Evolutionary conservation across 1,140 invertebrate genomes (phyloP).

Genomic region (Heterodera schachtii): DNA sequence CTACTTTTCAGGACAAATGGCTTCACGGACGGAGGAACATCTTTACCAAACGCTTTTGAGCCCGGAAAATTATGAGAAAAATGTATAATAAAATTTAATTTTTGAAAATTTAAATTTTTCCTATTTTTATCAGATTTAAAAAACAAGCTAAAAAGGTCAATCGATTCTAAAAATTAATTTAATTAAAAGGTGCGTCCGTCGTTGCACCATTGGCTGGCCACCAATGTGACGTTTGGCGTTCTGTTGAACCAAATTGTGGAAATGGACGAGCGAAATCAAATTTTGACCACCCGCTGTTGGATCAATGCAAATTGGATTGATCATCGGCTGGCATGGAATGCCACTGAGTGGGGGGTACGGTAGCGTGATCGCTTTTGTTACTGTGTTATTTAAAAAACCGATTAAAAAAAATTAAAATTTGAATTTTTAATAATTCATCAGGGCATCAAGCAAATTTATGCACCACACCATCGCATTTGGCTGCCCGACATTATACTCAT

Average conservation of each 20-base stretch:
- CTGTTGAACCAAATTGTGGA: slow-evolving; percentile 64
- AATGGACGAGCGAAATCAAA: slow-evolving; percentile 65
- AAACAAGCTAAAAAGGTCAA: too few species aligned
- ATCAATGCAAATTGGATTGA: slow-evolving; percentile 62
- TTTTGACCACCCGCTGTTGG: slow-evolving; percentile 62
- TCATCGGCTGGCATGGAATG: slow-evolving; percentile 57
- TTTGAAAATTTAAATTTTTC: slow-evolving; percentile 7
- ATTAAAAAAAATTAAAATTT: too few species aligned
- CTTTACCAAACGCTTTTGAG: slow-evolving; percentile 58
- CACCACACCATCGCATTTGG: slow-evolving; percentile 60
- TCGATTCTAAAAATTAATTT: too few species aligned
- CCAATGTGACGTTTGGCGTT: slow-evolving; percentile 64
- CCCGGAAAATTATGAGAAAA: slow-evolving; percentile 56
- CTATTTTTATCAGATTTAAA: too few species aligned
- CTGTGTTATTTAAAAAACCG: too few species aligned
- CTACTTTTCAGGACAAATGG: slow-evolving; percentile 48
- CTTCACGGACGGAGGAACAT: slow-evolving; percentile 56
- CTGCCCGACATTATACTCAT: slow-evolving; percentile 61
- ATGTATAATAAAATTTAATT: slow-evolving; percentile 23
- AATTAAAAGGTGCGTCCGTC: slow-evolving; percentile 55
- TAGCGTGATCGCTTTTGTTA: background rate
- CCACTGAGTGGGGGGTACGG: slow-evolving; percentile 49
- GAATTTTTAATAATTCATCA: background rate
- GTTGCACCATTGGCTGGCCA: slow-evolving; percentile 55
- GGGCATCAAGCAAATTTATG: slow-evolving; percentile 61